A percentile compares a stretch with the other conserved stretches of the same genome.
Evolutionary conservation across 2,113 vertebrate species (phyloP).

Genomic region (Falcunculus frontatus): DNA sequence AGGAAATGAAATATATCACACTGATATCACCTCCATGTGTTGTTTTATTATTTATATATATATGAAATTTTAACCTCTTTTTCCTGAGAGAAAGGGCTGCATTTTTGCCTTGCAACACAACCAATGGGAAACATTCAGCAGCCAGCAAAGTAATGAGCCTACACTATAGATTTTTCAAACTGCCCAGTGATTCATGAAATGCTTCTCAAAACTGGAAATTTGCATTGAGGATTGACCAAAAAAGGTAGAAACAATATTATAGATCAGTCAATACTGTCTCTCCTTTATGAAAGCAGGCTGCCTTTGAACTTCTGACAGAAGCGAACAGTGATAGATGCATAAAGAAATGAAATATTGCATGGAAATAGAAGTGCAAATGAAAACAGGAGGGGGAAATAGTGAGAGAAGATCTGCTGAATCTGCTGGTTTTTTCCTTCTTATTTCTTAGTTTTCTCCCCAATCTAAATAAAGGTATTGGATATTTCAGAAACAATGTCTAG

Average conservation of each 20-base stretch:
- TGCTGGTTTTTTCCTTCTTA: background rate
- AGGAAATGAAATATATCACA: background rate
- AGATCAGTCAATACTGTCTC: constrained; percentile 45
- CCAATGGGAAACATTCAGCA: constrained; percentile 22
- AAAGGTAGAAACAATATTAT: constrained; percentile 47
- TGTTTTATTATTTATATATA: constrained; percentile 49
- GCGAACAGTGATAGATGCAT: constrained; percentile 48
- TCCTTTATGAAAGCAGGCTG: constrained; percentile 44
- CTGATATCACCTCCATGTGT: background rate
- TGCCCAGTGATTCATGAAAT: constrained; percentile 65
- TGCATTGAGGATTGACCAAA: constrained; percentile 48
- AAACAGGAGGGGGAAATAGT: constrained; percentile 18
- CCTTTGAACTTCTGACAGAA: constrained; percentile 62
- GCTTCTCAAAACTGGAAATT: constrained; percentile 55
- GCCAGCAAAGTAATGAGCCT: constrained; percentile 44
- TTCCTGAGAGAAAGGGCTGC: background rate
- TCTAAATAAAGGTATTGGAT: constrained; percentile 10
- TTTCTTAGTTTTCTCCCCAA: background rate
- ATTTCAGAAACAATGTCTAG: background rate
- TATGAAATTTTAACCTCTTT: constrained; percentile 38
- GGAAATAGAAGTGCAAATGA: constrained; percentile 57
- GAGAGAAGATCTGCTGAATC: constrained; percentile 56
- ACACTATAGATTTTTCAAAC: constrained; percentile 62
- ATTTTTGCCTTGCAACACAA: constrained; percentile 32
- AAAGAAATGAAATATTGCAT: constrained; percentile 54